Conservation (phyloP, 1,140 invertebrate genomes). For the Lutraria rhynchaena region DNA sequence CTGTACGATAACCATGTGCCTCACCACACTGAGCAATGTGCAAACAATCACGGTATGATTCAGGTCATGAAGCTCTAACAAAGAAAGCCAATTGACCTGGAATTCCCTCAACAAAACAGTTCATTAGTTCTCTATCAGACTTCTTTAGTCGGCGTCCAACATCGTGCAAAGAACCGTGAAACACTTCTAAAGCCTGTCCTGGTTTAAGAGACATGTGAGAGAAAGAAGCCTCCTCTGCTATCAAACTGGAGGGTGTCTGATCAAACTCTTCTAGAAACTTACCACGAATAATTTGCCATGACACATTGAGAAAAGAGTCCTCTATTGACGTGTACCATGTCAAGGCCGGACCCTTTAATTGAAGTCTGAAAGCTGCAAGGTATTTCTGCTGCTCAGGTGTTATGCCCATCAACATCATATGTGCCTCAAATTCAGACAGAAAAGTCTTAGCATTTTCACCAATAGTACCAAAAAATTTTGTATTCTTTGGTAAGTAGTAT, state of each 20-base stretch:
- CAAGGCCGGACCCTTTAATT: too few species aligned
- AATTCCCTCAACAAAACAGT: conserved; percentile 22
- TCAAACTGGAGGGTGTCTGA: not conserved
- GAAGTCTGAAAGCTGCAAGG: too few species aligned
- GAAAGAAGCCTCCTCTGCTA: not conserved
- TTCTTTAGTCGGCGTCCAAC: conserved; percentile 7
- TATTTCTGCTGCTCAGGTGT: too few species aligned
- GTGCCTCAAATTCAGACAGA: too few species aligned
- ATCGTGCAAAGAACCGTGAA: not conserved
- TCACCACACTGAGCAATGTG: conserved; percentile 11
- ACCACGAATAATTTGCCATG: not conserved
- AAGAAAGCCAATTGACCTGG: conserved; percentile 21
- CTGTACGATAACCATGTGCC: conserved; percentile 1
- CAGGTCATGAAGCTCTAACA: not conserved
- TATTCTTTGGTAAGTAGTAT: too few species aligned
- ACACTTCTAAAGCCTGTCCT: not conserved
- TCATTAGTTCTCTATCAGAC: conserved; percentile 20
- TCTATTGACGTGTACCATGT: too few species aligned
- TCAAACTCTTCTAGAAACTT: not conserved
- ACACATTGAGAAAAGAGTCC: not conserved
- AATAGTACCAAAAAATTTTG: too few species aligned
- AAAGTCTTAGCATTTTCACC: too few species aligned
- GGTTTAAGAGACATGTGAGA: not conserved
- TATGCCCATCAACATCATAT: too few species aligned
- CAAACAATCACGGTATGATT: conserved; percentile 4